Conservation (phyloP, 2,797 vertebrate species). For the Ceryle rudis region DNA sequence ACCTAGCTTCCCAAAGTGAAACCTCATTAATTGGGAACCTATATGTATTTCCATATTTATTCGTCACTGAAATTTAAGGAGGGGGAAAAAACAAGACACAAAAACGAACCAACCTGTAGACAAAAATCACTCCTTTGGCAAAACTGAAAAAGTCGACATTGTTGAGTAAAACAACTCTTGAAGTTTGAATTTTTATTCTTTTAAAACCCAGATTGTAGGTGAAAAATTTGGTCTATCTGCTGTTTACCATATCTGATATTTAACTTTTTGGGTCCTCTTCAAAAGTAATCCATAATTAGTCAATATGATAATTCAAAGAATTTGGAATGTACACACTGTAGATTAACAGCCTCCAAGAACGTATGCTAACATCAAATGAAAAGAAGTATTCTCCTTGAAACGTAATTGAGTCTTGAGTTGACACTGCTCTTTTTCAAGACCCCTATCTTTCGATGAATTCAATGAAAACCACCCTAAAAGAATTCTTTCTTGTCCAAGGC, state of each 20-base stretch:
- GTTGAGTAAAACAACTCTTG: not conserved
- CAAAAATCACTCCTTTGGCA: not conserved
- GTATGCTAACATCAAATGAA: not conserved
- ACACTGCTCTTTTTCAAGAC: not conserved
- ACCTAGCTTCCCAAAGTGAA: not conserved
- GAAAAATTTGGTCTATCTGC: not conserved
- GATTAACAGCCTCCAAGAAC: not conserved
- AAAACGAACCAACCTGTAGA: not conserved
- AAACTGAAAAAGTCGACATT: not conserved
- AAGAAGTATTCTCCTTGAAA: not conserved
- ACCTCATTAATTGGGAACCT: not conserved
- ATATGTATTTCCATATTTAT: not conserved
- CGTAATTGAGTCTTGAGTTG: not conserved
- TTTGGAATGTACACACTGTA: rapidly evolving
- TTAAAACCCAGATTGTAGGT: not conserved
- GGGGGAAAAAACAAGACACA: not conserved
- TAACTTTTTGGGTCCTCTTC: not conserved
- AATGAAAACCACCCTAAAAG: not conserved
- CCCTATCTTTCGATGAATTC: not conserved
- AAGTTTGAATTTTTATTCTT: not conserved
- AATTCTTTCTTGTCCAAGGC: not conserved
- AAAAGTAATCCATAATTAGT: not conserved
- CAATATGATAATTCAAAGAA: not conserved
- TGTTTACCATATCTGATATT: not conserved
- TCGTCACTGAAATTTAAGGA: not conserved